These are phyloP conservation scores for Danionella cerebrum DNA, from an alignment of 2,113 vertebrate genomes.

Conservation along the genomic window DNA sequence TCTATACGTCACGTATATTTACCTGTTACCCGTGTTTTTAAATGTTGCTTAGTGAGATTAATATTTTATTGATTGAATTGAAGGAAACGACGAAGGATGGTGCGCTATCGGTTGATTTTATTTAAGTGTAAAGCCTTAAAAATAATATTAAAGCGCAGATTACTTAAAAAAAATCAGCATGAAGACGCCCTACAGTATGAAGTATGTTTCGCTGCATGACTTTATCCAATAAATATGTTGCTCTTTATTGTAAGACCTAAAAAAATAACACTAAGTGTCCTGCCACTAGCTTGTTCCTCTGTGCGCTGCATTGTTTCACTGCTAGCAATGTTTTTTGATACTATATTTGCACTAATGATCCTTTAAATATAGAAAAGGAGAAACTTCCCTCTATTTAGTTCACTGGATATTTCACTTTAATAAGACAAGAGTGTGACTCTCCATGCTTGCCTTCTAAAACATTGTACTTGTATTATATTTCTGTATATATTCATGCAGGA, in stretches of 20 bases:
- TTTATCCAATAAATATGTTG: background rate
- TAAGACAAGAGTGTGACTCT: background rate
- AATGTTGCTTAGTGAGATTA: background rate
- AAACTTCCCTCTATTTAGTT: background rate
- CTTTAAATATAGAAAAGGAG: no score
- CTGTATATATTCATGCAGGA: background rate
- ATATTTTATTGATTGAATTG: constrained; percentile 2
- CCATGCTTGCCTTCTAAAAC: constrained; percentile 1
- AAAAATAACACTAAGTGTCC: background rate
- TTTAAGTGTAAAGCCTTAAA: no score
- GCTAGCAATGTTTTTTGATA: background rate
- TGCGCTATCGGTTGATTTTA: no score
- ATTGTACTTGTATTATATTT: background rate
- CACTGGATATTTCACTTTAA: background rate
- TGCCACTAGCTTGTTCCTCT: background rate
- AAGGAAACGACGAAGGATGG: no score
- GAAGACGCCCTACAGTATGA: no score
- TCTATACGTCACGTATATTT: background rate
- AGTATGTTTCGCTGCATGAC: no score
- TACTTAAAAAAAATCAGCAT: no score
- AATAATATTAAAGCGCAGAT: no score
- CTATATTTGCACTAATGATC: background rate
- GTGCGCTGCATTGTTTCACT: background rate
- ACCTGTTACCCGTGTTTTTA: background rate
- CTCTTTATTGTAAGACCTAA: background rate